A percentile compares a stretch with the other conserved stretches of the same genome.
These are phyloP conservation scores for Phalacrocorax aristotelis DNA, from an alignment of 2,113 vertebrate species.

Conservation along the genomic window DNA sequence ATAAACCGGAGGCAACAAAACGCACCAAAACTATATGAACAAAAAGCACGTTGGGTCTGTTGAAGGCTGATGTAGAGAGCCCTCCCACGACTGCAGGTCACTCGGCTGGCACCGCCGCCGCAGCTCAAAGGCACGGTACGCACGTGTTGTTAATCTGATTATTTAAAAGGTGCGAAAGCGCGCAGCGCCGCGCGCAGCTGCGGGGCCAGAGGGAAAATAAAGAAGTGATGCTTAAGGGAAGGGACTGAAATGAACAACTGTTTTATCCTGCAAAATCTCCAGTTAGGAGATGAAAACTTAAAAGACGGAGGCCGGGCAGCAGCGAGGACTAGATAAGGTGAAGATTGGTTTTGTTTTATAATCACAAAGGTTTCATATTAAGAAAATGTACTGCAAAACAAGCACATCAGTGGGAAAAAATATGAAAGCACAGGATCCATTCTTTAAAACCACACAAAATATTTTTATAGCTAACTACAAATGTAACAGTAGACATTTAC, in stretches of 20 bases:
- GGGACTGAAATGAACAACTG: background rate
- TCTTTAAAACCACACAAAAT: conserved; percentile 4
- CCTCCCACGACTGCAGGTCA: background rate
- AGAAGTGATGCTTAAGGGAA: background rate
- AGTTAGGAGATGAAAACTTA: background rate
- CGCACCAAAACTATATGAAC: fast-evolving
- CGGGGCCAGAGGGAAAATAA: background rate
- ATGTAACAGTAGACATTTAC: background rate
- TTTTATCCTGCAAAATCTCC: background rate
- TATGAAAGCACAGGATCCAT: background rate
- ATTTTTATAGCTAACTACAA: conserved; percentile 35
- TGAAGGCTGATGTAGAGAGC: background rate
- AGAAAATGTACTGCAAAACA: background rate
- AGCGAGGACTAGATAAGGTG: background rate
- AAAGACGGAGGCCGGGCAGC: background rate
- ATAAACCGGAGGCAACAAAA: background rate
- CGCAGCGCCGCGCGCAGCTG: background rate
- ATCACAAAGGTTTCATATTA: background rate
- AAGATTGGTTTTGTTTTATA: background rate
- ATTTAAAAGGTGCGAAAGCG: background rate
- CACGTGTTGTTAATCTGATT: background rate
- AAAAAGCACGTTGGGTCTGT: fast-evolving
- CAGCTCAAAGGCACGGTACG: fast-evolving
- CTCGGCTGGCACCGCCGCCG: background rate
- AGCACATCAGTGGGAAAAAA: background rate